phyloP scores from a whole-genome alignment of 2,888 invertebrate genomes.

The Cyaniris semiargus region DNA sequence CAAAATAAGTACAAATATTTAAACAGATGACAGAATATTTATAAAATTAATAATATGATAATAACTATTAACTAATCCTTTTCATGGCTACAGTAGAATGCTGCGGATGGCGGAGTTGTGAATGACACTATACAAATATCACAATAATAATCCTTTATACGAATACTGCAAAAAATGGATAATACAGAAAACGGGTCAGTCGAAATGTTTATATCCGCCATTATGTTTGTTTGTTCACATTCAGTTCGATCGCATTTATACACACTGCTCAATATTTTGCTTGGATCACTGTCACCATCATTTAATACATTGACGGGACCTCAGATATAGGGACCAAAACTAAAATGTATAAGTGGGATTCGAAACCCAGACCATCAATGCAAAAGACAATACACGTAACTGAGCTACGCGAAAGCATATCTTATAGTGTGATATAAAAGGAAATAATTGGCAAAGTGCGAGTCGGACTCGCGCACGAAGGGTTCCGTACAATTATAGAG shows the following conservation, averaged over 20 bases:
- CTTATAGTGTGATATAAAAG: no score
- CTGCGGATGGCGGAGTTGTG: conserved; percentile 15
- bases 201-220: conserved; percentile 62
- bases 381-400: no score
- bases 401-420: no score
- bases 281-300: conserved; percentile 21
- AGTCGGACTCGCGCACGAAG: no score
- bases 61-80: conserved; percentile 30
- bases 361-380: background rate
- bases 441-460: no score
- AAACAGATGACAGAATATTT: conserved; percentile 27
- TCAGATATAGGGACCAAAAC: background rate
- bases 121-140: conserved; percentile 30
- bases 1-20: conserved; percentile 17
- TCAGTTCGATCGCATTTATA: conserved; percentile 69
- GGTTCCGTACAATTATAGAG: no score
- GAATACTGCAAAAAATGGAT: conserved; percentile 47
- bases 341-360: background rate
- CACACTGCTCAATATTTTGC: conserved; percentile 56
- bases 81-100: conserved; percentile 22
- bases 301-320: background rate
- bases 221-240: conserved; percentile 71
- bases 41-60: conserved; percentile 30
- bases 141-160: conserved; percentile 46
- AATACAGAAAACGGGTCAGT: conserved; percentile 50